phyloP scores from a whole-genome alignment of 2,888 invertebrate species.

The Lasiommata megera region DNA sequence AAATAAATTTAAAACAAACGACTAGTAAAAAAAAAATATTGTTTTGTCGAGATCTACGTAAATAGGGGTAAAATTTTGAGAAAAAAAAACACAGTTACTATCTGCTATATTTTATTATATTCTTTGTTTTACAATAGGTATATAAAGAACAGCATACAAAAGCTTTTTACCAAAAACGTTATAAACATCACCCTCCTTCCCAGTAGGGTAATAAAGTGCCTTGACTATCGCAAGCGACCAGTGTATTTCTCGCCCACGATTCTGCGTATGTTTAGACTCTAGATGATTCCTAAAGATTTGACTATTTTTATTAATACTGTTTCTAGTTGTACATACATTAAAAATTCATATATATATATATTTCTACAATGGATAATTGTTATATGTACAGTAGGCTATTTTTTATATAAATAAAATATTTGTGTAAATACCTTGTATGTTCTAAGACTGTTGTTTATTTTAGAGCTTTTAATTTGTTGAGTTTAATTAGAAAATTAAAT shows the following conservation, averaged over 20 bases:
- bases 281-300: slow-evolving; percentile 70
- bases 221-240: slow-evolving; percentile 34
- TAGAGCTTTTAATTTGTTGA: slow-evolving; percentile 78
- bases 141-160: slow-evolving; percentile 3
- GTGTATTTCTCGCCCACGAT: slow-evolving; percentile 46
- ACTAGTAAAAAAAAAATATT: no score
- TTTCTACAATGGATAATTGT: slow-evolving; percentile 75
- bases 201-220: slow-evolving; percentile 38
- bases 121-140: not conserved
- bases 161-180: not conserved
- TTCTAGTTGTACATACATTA: slow-evolving; percentile 71
- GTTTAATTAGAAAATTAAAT: slow-evolving; percentile 56
- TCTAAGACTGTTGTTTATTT: slow-evolving; percentile 79
- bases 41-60: no score
- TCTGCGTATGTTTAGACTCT: slow-evolving; percentile 47
- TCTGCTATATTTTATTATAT: not conserved
- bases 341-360: slow-evolving; percentile 57
- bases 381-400: slow-evolving; percentile 78
- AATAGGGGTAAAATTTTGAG: no score
- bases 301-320: slow-evolving; percentile 78
- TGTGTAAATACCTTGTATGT: slow-evolving; percentile 78
- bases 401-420: slow-evolving; percentile 65
- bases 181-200: no score
- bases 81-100: not conserved
- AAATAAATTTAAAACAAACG: no score